These are phyloP conservation scores for silkworm (Bombyx mori) DNA, from an alignment of 1,140 invertebrate genomes.

Conservation along the genomic window ASM3026992v2 NC_085118.1:932001-932500, in stretches of 20 bases:
- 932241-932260: constrained; percentile 1
- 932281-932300: constrained; percentile 34
- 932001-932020: neutral
- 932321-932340: constrained; percentile 37
- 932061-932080: neutral
- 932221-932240: neutral
- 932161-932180: neutral
- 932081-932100: constrained; percentile 9
- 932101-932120: neutral
- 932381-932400: constrained; percentile 72
- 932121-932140: neutral
- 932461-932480: constrained; percentile 80
- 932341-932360: constrained; percentile 24
- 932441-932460: constrained; percentile 79
- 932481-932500: constrained; percentile 86
- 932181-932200: neutral
- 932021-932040: neutral
- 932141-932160: no score
- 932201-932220: neutral
- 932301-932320: constrained; percentile 24
- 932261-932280: constrained; percentile 1
- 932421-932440: constrained; percentile 79
- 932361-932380: constrained; percentile 31
- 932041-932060: neutral
- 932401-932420: constrained; percentile 83